Percentiles rank a stretch among this genome's conserved stretches.
phyloP scores from a whole-genome alignment of 2,888 invertebrate species.

The Ametastegia equiseti region DNA sequence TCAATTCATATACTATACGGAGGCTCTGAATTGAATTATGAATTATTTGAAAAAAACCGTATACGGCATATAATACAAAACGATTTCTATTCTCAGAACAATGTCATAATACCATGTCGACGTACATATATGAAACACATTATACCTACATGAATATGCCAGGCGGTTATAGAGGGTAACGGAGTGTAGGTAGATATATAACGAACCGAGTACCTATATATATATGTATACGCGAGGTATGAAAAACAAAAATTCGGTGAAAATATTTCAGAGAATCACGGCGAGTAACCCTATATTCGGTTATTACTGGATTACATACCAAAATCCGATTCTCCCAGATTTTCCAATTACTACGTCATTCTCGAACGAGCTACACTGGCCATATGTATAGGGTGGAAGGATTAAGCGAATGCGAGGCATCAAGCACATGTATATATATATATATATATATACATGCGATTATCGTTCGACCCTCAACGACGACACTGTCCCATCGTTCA shows the following conservation, averaged over 20 bases:
- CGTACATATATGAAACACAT: no score
- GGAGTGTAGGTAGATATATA: background rate
- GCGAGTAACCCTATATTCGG: slow-evolving; percentile 27
- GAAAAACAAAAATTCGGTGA: background rate
- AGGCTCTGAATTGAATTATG: background rate
- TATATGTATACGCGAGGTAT: background rate
- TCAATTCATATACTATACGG: no score
- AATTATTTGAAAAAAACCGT: background rate
- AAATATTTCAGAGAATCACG: background rate
- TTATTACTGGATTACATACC: slow-evolving; percentile 41
- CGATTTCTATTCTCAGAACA: background rate
- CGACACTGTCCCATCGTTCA: slow-evolving; percentile 16
- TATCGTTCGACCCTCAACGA: slow-evolving; percentile 26
- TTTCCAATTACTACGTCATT: slow-evolving; percentile 42
- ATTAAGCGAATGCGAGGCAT: slow-evolving; percentile 24
- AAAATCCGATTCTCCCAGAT: slow-evolving; percentile 39
- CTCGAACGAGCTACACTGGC: slow-evolving; percentile 26
- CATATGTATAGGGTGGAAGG: slow-evolving; percentile 1
- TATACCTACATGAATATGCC: background rate
- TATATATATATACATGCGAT: no score
- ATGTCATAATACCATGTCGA: no score
- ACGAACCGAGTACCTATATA: no score
- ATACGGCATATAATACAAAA: background rate
- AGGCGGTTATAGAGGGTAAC: background rate
- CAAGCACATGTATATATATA: background rate